phyloP scores from a whole-genome alignment of 2,888 invertebrate species.

The Dryococelus australis region DNA sequence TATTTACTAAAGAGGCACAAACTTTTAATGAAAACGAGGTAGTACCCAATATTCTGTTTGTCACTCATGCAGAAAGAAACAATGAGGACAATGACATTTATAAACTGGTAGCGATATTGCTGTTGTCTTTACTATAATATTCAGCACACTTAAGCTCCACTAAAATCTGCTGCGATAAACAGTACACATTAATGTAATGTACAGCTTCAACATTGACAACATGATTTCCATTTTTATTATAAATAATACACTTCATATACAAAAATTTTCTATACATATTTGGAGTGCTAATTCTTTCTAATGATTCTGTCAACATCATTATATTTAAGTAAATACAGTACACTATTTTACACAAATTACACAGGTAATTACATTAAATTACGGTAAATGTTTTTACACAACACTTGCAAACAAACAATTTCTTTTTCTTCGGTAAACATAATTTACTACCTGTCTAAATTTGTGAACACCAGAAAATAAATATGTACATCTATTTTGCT shows the following conservation, averaged over 20 bases:
- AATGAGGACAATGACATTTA: not conserved
- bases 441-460: slow-evolving; percentile 23
- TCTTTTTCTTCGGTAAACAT: not conserved
- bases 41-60: slow-evolving; percentile 33
- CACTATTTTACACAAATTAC: slow-evolving; percentile 28
- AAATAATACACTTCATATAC: slow-evolving; percentile 29
- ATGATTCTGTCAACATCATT: slow-evolving; percentile 1
- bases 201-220: slow-evolving; percentile 4
- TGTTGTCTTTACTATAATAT: not conserved
- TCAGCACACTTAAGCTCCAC: not conserved
- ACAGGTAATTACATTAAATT: slow-evolving; percentile 20
- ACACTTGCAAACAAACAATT: slow-evolving; percentile 6
- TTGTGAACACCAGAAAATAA: slow-evolving; percentile 39
- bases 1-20: no score
- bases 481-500: slow-evolving; percentile 36
- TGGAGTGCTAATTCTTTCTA: slow-evolving; percentile 11
- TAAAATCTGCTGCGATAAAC: not conserved
- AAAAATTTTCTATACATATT: slow-evolving; percentile 21
- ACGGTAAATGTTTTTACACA: slow-evolving; percentile 17
- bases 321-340: slow-evolving; percentile 28
- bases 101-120: not conserved
- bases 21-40: slow-evolving; percentile 29
- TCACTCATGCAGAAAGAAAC: not conserved
- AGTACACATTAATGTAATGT: not conserved
- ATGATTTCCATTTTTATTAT: slow-evolving; percentile 17